These are phyloP conservation scores for Megamerina dolium DNA, from an alignment of 2,888 invertebrate species.

Conservation along the genomic window DNA sequence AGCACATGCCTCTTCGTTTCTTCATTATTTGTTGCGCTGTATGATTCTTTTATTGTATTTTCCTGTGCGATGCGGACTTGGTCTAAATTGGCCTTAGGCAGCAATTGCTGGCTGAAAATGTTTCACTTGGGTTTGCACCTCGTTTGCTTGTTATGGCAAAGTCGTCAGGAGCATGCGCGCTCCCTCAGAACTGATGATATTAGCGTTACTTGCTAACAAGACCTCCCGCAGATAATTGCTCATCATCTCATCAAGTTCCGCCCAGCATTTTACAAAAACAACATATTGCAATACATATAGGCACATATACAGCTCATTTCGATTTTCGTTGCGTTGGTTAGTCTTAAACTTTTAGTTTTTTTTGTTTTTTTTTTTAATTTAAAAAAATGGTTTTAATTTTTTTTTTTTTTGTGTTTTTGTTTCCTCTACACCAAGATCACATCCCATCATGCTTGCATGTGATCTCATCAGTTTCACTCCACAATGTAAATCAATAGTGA, in stretches of 20 bases:
- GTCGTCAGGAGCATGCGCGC: background rate
- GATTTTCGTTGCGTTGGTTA: too few species aligned
- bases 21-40: background rate
- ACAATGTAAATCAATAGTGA: too few species aligned
- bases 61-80: background rate
- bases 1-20: background rate
- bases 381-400: too few species aligned
- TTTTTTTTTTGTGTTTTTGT: background rate
- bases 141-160: background rate
- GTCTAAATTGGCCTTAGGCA: slow-evolving; percentile 1
- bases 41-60: background rate
- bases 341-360: too few species aligned
- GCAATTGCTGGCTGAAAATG: background rate
- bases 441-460: background rate
- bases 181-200: background rate
- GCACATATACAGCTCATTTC: too few species aligned
- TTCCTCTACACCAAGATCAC: slow-evolving; percentile 5
- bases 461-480: slow-evolving; percentile 2
- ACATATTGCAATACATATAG: background rate
- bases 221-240: slow-evolving; percentile 48
- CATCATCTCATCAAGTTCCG: slow-evolving; percentile 46
- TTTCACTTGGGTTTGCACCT: slow-evolving; percentile 2
- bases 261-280: slow-evolving; percentile 38
- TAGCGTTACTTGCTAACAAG: slow-evolving; percentile 17
- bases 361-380: too few species aligned